These are phyloP conservation scores for Phenganax subtilis DNA, from an alignment of 92 coral and sea anemone genomes.

Conservation along the genomic window DNA sequence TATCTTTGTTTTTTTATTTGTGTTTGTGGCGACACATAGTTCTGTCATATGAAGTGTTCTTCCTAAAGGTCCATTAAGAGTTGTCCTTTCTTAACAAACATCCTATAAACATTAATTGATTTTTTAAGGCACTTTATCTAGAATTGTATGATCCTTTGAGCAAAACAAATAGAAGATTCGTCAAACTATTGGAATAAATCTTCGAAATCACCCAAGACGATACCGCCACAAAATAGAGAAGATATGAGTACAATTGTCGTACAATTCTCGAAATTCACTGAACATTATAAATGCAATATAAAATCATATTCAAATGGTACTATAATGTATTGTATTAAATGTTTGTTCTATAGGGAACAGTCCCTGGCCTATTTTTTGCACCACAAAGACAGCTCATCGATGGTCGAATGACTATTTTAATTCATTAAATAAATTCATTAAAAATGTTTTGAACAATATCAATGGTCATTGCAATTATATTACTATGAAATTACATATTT, in stretches of 20 bases:
- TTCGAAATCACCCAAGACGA: background rate
- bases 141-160: slow-evolving; percentile 1
- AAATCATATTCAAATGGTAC: background rate
- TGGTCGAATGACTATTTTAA: too few species aligned
- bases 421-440: too few species aligned
- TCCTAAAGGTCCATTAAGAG: background rate
- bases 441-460: too few species aligned
- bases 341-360: too few species aligned
- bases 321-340: too few species aligned
- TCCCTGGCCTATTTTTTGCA: too few species aligned
- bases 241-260: too few species aligned
- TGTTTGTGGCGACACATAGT: background rate
- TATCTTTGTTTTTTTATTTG: background rate
- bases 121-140: background rate
- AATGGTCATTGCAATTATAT: too few species aligned
- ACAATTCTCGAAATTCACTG: too few species aligned
- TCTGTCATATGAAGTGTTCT: background rate
- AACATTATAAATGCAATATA: background rate
- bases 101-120: too few species aligned
- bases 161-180: background rate
- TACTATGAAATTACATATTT: too few species aligned
- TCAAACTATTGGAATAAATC: background rate
- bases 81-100: background rate
- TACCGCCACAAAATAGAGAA: background rate
- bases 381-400: too few species aligned